These are phyloP conservation scores for Drosophila chauvacae DNA, from an alignment of 1,140 invertebrate genomes.

Conservation along the genomic window DNA sequence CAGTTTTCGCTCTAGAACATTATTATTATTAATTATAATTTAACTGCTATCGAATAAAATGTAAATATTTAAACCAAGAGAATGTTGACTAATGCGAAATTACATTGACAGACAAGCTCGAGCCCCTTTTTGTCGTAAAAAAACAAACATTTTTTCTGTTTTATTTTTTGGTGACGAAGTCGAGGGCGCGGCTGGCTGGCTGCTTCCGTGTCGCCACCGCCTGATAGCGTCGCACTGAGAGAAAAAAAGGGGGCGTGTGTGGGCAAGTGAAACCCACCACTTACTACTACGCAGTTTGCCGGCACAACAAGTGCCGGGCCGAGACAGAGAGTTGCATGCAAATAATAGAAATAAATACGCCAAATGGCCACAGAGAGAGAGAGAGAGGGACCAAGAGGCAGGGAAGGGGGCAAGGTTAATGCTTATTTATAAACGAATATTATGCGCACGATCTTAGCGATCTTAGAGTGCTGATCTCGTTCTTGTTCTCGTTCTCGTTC, in stretches of 20 bases:
- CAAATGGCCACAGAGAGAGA: conserved; percentile 25
- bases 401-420: conserved; percentile 63
- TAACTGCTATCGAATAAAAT: neutral
- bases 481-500: conserved; percentile 21
- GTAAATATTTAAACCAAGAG: neutral
- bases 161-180: conserved; percentile 6
- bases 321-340: conserved; percentile 48
- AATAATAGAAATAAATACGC: conserved; percentile 47
- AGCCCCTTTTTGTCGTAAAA: conserved; percentile 10
- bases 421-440: conserved; percentile 76
- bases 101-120: conserved; percentile 6
- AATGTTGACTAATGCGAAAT: conserved; percentile 14
- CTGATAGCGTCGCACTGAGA: conserved; percentile 21
- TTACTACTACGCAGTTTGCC: conserved; percentile 54
- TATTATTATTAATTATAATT: conserved; percentile 3
- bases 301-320: conserved; percentile 30
- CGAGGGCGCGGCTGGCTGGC: conserved; percentile 42
- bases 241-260: conserved; percentile 53
- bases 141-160: conserved; percentile 2
- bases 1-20: conserved; percentile 8
- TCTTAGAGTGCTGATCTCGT: conserved; percentile 38
- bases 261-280: conserved; percentile 8
- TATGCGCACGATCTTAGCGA: conserved; percentile 43
- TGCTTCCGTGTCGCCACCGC: conserved; percentile 67
- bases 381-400: neutral